phyloP scores from a whole-genome alignment of 2,888 invertebrate genomes.

The Philaethria dido region DNA sequence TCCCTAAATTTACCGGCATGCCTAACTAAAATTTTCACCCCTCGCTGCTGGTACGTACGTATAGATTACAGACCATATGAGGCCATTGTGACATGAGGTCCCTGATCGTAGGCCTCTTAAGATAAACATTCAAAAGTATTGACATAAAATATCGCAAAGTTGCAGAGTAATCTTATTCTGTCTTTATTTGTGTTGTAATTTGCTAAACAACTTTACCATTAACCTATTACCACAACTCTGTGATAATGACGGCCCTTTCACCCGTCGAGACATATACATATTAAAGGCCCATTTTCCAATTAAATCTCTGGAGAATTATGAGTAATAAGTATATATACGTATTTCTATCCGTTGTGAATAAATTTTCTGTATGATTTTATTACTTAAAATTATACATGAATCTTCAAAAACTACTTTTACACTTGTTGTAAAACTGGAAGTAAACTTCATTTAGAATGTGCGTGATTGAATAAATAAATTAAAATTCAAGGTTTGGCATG shows the following conservation, averaged over 20 bases:
- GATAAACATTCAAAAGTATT: too few species aligned
- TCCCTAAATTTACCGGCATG: too few species aligned
- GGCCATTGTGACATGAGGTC: too few species aligned
- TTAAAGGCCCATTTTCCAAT: constrained; percentile 27
- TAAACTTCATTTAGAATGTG: too few species aligned
- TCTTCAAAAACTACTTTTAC: too few species aligned
- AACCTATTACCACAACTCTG: constrained; percentile 23
- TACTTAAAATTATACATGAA: neutral
- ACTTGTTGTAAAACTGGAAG: too few species aligned
- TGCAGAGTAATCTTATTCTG: neutral
- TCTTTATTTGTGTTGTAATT: neutral
- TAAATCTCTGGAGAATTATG: constrained; percentile 20
- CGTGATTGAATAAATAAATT: too few species aligned
- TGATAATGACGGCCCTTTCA: constrained; percentile 28
- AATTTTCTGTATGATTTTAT: neutral
- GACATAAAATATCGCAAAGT: neutral
- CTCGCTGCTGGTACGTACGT: too few species aligned
- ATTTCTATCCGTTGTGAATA: neutral
- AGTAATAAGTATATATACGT: neutral
- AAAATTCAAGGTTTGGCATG: too few species aligned
- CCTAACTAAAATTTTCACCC: too few species aligned
- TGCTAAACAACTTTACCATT: constrained; percentile 22
- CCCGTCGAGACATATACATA: constrained; percentile 16
- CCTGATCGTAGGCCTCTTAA: too few species aligned
- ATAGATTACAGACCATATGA: too few species aligned